A percentile compares a stretch with the other conserved stretches of the same genome.
These are phyloP conservation scores for Emberiza fucata DNA, from an alignment of 2,113 vertebrate species.

Conservation along the genomic window DNA sequence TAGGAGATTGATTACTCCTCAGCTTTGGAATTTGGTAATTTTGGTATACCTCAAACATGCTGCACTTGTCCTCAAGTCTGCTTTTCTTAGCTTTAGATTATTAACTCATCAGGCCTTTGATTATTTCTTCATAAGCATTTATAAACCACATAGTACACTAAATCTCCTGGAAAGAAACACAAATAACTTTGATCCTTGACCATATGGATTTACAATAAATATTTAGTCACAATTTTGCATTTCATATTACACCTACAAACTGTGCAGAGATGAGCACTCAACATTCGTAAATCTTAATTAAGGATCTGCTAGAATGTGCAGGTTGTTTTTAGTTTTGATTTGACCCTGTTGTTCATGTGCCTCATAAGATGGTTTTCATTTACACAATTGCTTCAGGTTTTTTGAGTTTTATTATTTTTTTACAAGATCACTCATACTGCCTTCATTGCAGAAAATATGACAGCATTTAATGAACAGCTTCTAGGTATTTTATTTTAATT, in stretches of 20 bases:
- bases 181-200: conserved; percentile 12
- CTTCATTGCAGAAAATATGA: neutral
- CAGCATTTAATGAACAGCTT: neutral
- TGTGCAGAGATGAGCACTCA: neutral
- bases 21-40: conserved; percentile 28
- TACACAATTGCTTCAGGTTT: neutral
- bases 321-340: neutral
- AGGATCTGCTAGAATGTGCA: neutral
- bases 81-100: conserved; percentile 3
- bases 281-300: neutral
- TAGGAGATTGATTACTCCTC: conserved; percentile 21
- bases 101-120: neutral
- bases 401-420: neutral
- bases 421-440: neutral
- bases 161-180: neutral
- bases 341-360: neutral
- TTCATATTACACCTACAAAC: neutral
- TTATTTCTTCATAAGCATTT: conserved; percentile 32
- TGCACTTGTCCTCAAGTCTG: conserved; percentile 26
- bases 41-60: conserved; percentile 30
- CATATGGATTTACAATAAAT: neutral
- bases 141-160: neutral
- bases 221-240: conserved; percentile 1
- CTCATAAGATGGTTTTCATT: neutral
- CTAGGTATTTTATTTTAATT: neutral